Conservation (phyloP, 2,888 invertebrate genomes). For the Drosophila putrida region DNA sequence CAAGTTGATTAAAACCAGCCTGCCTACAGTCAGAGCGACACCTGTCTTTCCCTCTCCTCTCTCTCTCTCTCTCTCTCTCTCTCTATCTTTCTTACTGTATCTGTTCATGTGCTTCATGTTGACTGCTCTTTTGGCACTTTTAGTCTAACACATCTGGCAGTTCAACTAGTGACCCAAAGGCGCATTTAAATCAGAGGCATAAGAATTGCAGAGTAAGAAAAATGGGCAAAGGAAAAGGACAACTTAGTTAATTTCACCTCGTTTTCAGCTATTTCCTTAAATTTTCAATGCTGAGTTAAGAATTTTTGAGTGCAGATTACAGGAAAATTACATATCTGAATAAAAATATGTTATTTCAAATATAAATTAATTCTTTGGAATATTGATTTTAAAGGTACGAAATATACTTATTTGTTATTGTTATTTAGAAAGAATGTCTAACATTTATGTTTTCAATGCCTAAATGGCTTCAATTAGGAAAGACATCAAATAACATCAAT, state of each 20-base stretch:
- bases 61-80: not conserved
- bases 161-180: conserved; percentile 36
- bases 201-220: not conserved
- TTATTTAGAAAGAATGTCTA: too few species aligned
- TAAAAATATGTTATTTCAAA: too few species aligned
- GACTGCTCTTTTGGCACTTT: conserved; percentile 45
- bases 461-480: too few species aligned
- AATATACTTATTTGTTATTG: too few species aligned
- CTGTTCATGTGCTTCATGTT: conserved; percentile 1
- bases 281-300: too few species aligned
- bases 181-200: conserved; percentile 10
- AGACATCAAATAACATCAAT: too few species aligned
- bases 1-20: conserved; percentile 60
- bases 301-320: too few species aligned
- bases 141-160: conserved; percentile 8
- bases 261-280: not conserved
- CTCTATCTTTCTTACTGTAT: not conserved
- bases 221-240: not conserved
- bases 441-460: too few species aligned
- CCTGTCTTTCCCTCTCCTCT: not conserved
- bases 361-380: too few species aligned
- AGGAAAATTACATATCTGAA: too few species aligned
- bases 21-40: conserved; percentile 14
- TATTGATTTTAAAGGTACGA: too few species aligned
- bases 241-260: not conserved